Conservation (phyloP, 2,797 vertebrate genomes). For the Tragelaphus eurycerus region DNA sequence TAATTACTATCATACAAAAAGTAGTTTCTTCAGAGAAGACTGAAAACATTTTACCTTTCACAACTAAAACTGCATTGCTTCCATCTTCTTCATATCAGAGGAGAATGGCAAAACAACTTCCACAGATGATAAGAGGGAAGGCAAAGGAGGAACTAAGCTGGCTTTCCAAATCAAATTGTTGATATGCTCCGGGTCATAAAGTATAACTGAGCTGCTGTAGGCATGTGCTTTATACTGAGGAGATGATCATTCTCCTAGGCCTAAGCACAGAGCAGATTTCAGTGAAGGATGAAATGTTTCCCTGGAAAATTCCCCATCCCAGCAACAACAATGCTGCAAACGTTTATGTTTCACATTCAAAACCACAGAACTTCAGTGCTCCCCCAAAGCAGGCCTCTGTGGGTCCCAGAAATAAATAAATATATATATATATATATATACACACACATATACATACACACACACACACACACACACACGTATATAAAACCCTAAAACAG, state of each 20-base stretch:
- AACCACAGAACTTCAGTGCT: neutral
- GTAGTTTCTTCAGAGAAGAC: constrained; percentile 30
- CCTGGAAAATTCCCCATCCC: constrained; percentile 45
- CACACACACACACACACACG: neutral
- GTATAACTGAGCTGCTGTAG: constrained; percentile 37
- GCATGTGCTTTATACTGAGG: constrained; percentile 29
- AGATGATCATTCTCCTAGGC: constrained; percentile 39
- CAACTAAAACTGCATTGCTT: neutral
- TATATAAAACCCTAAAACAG: neutral
- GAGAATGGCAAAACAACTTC: neutral
- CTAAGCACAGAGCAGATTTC: constrained; percentile 32
- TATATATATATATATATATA: neutral
- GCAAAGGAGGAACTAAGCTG: constrained; percentile 39
- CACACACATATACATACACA: neutral
- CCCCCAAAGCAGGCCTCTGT: constrained; percentile 29
- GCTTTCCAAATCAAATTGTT: constrained; percentile 58
- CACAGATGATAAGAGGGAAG: neutral
- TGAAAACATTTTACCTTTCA: neutral
- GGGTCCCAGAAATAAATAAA: constrained; percentile 4
- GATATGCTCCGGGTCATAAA: constrained; percentile 37
- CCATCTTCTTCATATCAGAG: constrained; percentile 6
- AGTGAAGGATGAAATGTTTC: constrained; percentile 49
- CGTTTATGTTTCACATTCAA: constrained; percentile 38
- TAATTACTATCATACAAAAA: constrained; percentile 42
- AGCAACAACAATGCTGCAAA: constrained; percentile 14